These are phyloP conservation scores for Timema cristinae DNA, from an alignment of 2,888 invertebrate genomes.

Conservation along the genomic window DNA sequence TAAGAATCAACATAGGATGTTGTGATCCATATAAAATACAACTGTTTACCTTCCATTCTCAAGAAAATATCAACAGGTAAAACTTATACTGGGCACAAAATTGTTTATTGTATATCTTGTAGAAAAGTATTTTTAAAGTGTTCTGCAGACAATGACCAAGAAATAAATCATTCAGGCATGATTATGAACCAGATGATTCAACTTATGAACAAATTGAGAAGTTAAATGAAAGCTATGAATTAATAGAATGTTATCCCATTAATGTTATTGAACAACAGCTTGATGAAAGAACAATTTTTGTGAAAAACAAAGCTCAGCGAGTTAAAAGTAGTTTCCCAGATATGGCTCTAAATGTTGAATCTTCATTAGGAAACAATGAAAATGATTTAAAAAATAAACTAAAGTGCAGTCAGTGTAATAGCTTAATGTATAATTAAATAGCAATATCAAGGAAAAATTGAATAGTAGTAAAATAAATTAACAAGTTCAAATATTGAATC, in stretches of 20 bases:
- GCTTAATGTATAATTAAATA: neutral
- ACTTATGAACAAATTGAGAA: no score
- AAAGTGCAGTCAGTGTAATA: neutral
- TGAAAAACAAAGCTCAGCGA: neutral
- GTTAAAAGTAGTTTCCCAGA: neutral
- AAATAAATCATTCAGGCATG: neutral
- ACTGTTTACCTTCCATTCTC: neutral
- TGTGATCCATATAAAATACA: neutral
- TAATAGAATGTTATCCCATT: neutral
- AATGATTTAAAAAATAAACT: no score
- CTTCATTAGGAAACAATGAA: no score
- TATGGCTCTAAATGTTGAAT: neutral
- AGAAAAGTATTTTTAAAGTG: slow-evolving; percentile 6
- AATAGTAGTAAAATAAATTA: neutral
- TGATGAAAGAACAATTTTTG: neutral
- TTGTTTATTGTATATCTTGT: slow-evolving; percentile 7
- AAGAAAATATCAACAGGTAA: slow-evolving; percentile 8
- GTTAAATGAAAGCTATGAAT: neutral
- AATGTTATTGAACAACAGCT: neutral
- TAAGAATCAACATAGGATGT: neutral
- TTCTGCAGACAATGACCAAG: neutral
- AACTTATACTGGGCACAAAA: slow-evolving; percentile 1
- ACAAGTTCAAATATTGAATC: neutral
- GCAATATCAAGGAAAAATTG: no score
- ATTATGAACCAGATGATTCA: slow-evolving; percentile 3